Evolutionary conservation across 1,140 invertebrate genomes (phyloP), one percentile per base, ranked within the genome.

Genomic region (Batillaria attramentaria): DNA sequence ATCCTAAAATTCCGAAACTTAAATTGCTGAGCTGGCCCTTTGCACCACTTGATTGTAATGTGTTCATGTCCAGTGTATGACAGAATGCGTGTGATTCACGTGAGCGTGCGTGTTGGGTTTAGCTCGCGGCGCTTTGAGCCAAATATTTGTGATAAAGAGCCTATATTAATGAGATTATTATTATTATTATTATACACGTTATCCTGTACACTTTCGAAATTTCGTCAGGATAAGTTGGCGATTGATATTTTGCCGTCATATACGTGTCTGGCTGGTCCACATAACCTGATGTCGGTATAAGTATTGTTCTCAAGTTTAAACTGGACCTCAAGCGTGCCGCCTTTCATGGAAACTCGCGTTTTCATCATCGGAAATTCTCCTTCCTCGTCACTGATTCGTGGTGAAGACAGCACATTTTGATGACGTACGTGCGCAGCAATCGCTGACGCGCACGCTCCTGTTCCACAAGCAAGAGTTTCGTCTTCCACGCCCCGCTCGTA

Each of bases 401-500:
- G 54, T 16, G 2, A 65, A 2, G 4, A 33, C 13, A 31, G 28
- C 24, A 18, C 39, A 4, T 18, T n/a, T 1, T 43, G 66, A 33
- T 70, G 42, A 68, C 62, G 70, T 37, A 82, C 16, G 18, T 37
- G 68, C 10, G 69, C 70, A 37, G 60, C 77, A 3, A 84, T 42
- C 0, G 84, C 81, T 24, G 78, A 77, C 24, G 82, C 84, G 28
- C 74, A 57, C 13, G 79, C 74, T 1, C 84, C 84, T 0, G 84
- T 85, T 2, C 82, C 83, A 42, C 82, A 83, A 10, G 84, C 83
- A 3, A 78, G 37, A 0, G 84, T 85, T 62, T 84, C 84, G n/a
- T 81, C 65, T 33, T 85, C 84, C 39, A 85, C 82, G 2, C 84
- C 84, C n/a, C 81, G 41, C 54, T 85, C 84, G 54, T 81, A 85